Conservation (phyloP, 2,113 vertebrate genomes). For the Lycaon pictus region DNA sequence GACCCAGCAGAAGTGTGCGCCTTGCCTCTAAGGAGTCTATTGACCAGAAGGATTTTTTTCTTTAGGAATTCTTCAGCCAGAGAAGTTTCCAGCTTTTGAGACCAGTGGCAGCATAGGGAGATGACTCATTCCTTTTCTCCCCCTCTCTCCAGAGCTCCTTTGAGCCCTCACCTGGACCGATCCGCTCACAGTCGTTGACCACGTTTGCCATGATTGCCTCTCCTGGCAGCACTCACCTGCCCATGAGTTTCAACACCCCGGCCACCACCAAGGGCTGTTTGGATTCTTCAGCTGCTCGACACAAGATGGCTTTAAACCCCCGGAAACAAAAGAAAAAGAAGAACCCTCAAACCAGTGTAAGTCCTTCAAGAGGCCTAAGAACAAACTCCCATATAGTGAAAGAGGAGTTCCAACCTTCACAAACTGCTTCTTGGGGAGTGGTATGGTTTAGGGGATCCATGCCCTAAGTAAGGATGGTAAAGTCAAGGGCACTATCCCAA, state of each 20-base stretch:
- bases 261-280: slow-evolving; percentile 89
- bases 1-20: background rate
- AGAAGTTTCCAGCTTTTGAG: background rate
- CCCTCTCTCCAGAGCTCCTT: slow-evolving; percentile 86
- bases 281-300: slow-evolving; percentile 92
- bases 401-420: background rate
- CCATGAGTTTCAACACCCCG: slow-evolving; percentile 89
- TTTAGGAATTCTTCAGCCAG: slow-evolving; percentile 27
- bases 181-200: slow-evolving; percentile 83
- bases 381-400: background rate
- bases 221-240: slow-evolving; percentile 69
- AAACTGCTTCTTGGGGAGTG: slow-evolving; percentile 5
- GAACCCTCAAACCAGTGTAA: slow-evolving; percentile 85
- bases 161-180: slow-evolving; percentile 85
- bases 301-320: slow-evolving; percentile 91
- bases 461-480: background rate
- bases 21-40: slow-evolving; percentile 8
- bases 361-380: slow-evolving; percentile 59
- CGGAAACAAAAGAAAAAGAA: slow-evolving; percentile 89
- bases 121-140: slow-evolving; percentile 47
- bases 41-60: background rate
- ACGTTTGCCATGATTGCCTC: background rate
- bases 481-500: background rate
- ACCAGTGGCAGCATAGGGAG: background rate
- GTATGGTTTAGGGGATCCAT: background rate